Evolutionary conservation across 2,888 invertebrate species (phyloP), one percentile per base, ranked within the genome.

Genomic region (Macrostomum cliftonense): DNA sequence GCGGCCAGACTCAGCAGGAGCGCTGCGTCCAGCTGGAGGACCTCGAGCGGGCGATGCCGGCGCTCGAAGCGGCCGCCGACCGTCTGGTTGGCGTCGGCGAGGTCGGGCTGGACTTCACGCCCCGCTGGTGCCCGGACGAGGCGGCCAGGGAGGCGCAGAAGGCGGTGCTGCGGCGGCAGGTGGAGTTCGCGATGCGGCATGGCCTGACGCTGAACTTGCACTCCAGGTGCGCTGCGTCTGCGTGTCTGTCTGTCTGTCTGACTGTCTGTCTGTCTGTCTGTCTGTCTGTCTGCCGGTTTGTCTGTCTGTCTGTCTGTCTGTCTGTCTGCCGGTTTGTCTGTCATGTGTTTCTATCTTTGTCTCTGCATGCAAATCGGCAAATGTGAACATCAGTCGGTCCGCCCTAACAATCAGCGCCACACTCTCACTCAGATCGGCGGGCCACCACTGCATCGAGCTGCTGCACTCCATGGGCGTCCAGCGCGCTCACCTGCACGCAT

Each of bases 21-120:
- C 21, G 28, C 5, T 14, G 14, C 43, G n/a, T 21, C 14, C 21
- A 43, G 11, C 28, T 46, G 46, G 52, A 66, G 57, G 65, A 70
- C 55, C 45, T 67, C n/a, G 59, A 61, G 12, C 56, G 58, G 46
- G 61, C 66, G 4, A 59, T 68, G 17, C 57, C 62, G 4, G 54
- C 53, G 43, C 59, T 71, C 16, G 61, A 62, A n/a, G 52, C 59
- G 46, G 55, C 63, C 49, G 55, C 61, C 43, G 61, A 64, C 21
- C 50, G 58, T 38, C 52, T 71, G 1, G 57, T 60, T 36, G 71
- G 65, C 42, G 61, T 71, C 42, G 71, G 71, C 21, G 71, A 68
- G 67, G 57, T 68, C 42, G 71, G 72, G 1, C 58, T 72, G 2
- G 72, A 73, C 52, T 72, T 70, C 55, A 70, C 66, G 20, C 66